These are phyloP conservation scores for Chrysogorgia sp. DNA, from an alignment of 92 coral and sea anemone genomes.

Conservation along the genomic window DNA sequence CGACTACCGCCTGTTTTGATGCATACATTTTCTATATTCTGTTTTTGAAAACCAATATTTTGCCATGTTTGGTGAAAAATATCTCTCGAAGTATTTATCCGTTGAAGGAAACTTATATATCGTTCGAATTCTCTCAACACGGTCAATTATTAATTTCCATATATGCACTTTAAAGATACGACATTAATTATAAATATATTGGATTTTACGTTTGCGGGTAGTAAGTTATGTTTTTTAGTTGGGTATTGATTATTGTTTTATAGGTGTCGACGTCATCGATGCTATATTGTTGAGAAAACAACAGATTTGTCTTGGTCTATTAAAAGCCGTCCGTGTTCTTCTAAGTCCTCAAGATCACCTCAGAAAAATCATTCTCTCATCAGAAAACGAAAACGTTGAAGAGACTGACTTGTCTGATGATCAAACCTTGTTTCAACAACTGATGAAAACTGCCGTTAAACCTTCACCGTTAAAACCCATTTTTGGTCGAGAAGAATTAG, in stretches of 20 bases:
- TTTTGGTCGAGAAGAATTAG: slow-evolving; percentile 93
- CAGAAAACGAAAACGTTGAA: slow-evolving; percentile 63
- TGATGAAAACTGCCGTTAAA: slow-evolving; percentile 92
- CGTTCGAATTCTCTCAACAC: too few relatives aligned
- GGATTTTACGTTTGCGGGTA: too few relatives aligned
- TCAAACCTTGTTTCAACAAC: slow-evolving; percentile 79
- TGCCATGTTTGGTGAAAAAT: too few relatives aligned
- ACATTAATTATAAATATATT: too few relatives aligned
- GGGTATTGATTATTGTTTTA: not conserved
- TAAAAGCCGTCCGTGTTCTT: slow-evolving; percentile 93
- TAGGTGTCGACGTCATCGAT: slow-evolving; percentile 71
- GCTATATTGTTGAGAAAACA: slow-evolving; percentile 77
- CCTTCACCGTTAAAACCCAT: slow-evolving; percentile 94
- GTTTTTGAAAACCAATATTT: too few relatives aligned
- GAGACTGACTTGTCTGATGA: slow-evolving; percentile 46
- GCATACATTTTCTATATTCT: too few relatives aligned
- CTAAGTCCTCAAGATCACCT: slow-evolving; percentile 95
- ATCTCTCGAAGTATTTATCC: too few relatives aligned
- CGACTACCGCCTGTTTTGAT: too few relatives aligned
- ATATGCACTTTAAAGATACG: too few relatives aligned
- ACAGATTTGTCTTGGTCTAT: slow-evolving; percentile 89
- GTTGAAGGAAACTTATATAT: too few relatives aligned
- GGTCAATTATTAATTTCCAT: too few relatives aligned
- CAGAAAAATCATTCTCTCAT: slow-evolving; percentile 81
- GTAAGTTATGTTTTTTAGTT: too few relatives aligned